Base-by-base conservation (phyloP, 2,113 vertebrate species). In the Grantiella picta region DNA sequence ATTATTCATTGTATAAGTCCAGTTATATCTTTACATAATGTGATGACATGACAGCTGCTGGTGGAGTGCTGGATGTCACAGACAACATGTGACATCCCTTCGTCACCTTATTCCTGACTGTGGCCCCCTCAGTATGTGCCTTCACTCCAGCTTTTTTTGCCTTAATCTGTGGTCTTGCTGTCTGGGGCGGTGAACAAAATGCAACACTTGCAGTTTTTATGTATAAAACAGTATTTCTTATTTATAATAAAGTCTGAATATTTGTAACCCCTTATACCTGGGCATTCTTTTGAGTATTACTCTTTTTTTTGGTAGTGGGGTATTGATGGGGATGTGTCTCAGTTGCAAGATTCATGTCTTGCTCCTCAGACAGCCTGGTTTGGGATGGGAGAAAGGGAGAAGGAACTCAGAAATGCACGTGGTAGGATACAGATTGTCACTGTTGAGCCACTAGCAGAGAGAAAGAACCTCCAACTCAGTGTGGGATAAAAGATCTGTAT, bases 201-300 rank as follows among this genome's bases (percentile, higher is more conserved):
- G 97, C 97, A 98, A 98, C 98, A 98, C 98, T 97, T 97, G 96
- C 97, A 97, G 96, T 97, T 98, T 98, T 98, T 98, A 98, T 99
- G 98, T 99, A 98, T 98, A 98, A 98, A 99, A 98, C 99, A 99
- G 99, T 99, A 99, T 99, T 99, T 98, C 97, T 99, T 99, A 99
- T 99, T 99, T 99, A 99, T 99, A 98, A 99, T 99, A 98, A 98
- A 98, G 98, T 98, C 98, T 97, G 97, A 98, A 98, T 99, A 98
- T 99, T 98, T 98, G 98, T 99, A 98, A 98, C 98, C 98, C 95
- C 97, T 97, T 95, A 98, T 61, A 97, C 92, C 79, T 82, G 44
- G 89, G 57, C 44, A 87, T 96, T 97, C 94, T 92, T 91, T 95
- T 94, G 87, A 97, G 47, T 97, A 68, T 97, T 96, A 93, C 84